These are phyloP conservation scores for Drosophila insularis DNA, from an alignment of 1,140 invertebrate species.

Conservation along the genomic window DNA sequence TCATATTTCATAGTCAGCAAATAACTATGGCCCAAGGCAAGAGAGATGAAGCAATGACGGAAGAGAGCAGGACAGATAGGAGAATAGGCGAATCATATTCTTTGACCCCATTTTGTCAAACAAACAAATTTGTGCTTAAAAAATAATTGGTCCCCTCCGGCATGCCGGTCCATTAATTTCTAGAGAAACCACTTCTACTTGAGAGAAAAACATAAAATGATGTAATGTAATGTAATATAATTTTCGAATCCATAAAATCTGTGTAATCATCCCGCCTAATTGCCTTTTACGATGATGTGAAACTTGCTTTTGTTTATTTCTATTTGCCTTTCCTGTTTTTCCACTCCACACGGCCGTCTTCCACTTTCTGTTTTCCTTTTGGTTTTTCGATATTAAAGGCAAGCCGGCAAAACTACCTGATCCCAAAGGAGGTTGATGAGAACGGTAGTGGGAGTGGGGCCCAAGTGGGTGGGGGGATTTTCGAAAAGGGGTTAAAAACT, in stretches of 20 bases:
- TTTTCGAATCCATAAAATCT: constrained; percentile 63
- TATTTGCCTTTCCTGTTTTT: background rate
- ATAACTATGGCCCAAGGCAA: constrained; percentile 16
- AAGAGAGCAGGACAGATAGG: constrained; percentile 8
- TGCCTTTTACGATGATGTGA: constrained; percentile 68
- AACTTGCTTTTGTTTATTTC: constrained; percentile 44
- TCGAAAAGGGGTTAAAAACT: constrained; percentile 49
- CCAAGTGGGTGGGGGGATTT: background rate
- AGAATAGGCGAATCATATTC: constrained; percentile 36
- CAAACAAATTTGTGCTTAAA: constrained; percentile 17
- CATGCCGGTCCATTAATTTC: constrained; percentile 66
- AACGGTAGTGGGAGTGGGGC: too few relatives aligned
- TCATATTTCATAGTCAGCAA: constrained; percentile 50
- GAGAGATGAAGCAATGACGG: background rate
- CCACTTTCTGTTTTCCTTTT: background rate
- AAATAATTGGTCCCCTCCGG: constrained; percentile 50
- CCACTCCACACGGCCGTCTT: background rate
- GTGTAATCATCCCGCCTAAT: constrained; percentile 64
- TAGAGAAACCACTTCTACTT: constrained; percentile 20
- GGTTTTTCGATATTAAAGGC: constrained; percentile 24
- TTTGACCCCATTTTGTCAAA: constrained; percentile 21
- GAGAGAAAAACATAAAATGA: background rate
- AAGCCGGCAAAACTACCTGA: constrained; percentile 44
- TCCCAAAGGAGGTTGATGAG: constrained; percentile 34
- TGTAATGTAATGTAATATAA: constrained; percentile 40